Evolutionary conservation across 1,140 invertebrate species (phyloP).

Genomic region (Zaprionus africanus): DNA sequence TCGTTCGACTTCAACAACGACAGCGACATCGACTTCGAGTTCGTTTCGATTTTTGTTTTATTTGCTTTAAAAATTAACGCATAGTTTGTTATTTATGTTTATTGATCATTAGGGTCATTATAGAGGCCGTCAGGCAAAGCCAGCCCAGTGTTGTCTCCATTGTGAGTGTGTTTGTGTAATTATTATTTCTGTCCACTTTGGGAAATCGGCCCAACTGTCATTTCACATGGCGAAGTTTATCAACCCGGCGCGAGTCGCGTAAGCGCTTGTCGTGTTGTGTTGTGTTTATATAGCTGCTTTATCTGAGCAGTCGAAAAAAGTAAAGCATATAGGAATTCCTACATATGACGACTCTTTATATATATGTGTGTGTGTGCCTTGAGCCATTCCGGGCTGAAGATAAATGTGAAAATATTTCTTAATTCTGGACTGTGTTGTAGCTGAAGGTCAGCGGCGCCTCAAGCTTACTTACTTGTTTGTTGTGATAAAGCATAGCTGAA

Average conservation of each 20-base stretch:
- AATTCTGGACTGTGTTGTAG: constrained; percentile 41
- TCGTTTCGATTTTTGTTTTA: constrained; percentile 53
- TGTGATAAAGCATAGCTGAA: constrained; percentile 58
- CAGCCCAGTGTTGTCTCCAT: not conserved
- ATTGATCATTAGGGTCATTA: constrained; percentile 80
- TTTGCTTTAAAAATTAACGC: constrained; percentile 79
- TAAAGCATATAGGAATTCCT: constrained; percentile 29
- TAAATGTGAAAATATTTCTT: constrained; percentile 66
- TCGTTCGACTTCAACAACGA: not conserved
- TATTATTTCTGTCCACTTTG: constrained; percentile 36
- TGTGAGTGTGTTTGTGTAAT: not conserved
- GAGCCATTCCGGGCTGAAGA: constrained; percentile 50
- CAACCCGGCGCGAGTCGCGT: constrained; percentile 48
- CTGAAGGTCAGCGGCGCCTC: constrained; percentile 70
- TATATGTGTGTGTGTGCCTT: constrained; percentile 38
- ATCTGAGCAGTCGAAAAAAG: constrained; percentile 48
- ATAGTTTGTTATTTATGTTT: constrained; percentile 63
- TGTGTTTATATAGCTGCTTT: constrained; percentile 67
- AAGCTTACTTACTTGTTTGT: constrained; percentile 44
- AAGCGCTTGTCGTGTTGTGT: constrained; percentile 44
- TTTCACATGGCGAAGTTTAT: constrained; percentile 74
- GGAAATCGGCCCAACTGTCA: constrained; percentile 55
- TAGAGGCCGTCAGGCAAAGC: constrained; percentile 11
- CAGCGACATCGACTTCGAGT: not conserved
- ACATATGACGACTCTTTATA: not conserved